A percentile compares a stretch with the other conserved stretches of the same genome.
phyloP scores from a whole-genome alignment of 2,797 vertebrate species.

The Sebastes taczanowskii region DNA sequence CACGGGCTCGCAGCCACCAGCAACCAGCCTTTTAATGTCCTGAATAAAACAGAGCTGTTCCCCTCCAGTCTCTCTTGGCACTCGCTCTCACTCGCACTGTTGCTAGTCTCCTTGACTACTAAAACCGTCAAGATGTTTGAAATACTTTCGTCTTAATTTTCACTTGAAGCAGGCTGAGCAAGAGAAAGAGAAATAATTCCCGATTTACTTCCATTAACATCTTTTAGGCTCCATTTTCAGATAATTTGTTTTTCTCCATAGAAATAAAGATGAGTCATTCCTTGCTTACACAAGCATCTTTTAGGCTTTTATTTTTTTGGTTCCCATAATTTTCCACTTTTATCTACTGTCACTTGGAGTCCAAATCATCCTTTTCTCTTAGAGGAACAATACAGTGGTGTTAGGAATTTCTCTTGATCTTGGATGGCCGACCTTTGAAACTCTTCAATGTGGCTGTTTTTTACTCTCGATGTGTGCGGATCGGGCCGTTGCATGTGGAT shows the following conservation, averaged over 20 bases:
- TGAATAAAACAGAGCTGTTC: conserved; percentile 41
- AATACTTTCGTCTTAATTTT: conserved; percentile 3
- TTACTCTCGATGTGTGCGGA: conserved; percentile 17
- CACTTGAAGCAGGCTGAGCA: conserved; percentile 6
- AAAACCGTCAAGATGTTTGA: conserved; percentile 28
- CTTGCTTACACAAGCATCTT: not conserved
- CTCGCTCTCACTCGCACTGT: conserved; percentile 34
- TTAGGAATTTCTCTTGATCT: conserved; percentile 32
- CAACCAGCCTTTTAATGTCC: conserved; percentile 17
- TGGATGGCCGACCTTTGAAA: not conserved
- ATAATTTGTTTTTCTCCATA: not conserved
- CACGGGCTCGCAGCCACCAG: conserved; percentile 20
- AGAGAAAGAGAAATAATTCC: conserved; percentile 13
- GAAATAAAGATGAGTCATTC: not conserved
- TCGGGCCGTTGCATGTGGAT: conserved; percentile 65
- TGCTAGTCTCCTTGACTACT: conserved; percentile 39
- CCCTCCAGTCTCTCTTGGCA: conserved; percentile 30
- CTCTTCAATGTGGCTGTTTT: conserved; percentile 14
- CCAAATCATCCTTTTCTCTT: not conserved
- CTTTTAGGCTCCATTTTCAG: not conserved
- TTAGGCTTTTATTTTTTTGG: not conserved
- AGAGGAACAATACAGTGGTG: not conserved
- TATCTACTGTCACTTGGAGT: not conserved
- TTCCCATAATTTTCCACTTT: not conserved
- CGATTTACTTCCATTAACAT: not conserved